Conservation (phyloP, 2,888 invertebrate species). For the Acleris emargana region DNA sequence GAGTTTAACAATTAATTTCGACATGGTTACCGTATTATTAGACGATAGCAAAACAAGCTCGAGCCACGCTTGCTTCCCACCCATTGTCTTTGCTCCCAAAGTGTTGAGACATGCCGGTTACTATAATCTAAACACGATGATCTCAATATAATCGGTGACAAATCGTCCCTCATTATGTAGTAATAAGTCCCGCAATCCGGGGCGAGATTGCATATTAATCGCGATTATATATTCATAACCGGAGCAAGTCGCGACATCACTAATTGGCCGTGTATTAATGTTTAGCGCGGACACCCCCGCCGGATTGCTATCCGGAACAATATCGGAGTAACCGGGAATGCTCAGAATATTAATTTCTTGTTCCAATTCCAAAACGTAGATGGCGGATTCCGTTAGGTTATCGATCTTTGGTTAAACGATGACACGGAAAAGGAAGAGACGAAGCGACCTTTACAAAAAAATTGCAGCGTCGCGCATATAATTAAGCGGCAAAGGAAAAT, state of each 20-base stretch:
- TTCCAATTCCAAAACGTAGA: conserved; percentile 21
- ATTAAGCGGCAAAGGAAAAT: conserved; percentile 12
- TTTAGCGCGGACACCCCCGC: conserved; percentile 26
- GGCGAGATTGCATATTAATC: conserved; percentile 35
- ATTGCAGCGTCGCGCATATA: conserved; percentile 4
- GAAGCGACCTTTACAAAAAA: conserved; percentile 11
- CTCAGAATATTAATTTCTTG: conserved; percentile 24
- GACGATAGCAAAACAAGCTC: background rate
- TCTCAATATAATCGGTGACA: conserved; percentile 25
- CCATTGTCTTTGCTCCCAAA: background rate
- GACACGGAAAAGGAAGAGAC: conserved; percentile 17
- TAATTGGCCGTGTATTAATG: conserved; percentile 35
- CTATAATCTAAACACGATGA: conserved; percentile 23
- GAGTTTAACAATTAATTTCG: no score
- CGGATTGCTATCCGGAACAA: conserved; percentile 16
- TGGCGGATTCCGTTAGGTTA: conserved; percentile 6
- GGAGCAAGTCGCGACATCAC: conserved; percentile 33
- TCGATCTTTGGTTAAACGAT: conserved; percentile 15
- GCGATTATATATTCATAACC: conserved; percentile 33
- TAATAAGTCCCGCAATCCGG: conserved; percentile 31
- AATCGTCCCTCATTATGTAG: conserved; percentile 26
- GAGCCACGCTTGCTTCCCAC: background rate
- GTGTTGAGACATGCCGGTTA: conserved; percentile 5
- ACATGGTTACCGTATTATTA: no score
- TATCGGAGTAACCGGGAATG: conserved; percentile 10